Conservation (phyloP, 2,888 invertebrate species). For the Shargacucullia verbasci region DNA sequence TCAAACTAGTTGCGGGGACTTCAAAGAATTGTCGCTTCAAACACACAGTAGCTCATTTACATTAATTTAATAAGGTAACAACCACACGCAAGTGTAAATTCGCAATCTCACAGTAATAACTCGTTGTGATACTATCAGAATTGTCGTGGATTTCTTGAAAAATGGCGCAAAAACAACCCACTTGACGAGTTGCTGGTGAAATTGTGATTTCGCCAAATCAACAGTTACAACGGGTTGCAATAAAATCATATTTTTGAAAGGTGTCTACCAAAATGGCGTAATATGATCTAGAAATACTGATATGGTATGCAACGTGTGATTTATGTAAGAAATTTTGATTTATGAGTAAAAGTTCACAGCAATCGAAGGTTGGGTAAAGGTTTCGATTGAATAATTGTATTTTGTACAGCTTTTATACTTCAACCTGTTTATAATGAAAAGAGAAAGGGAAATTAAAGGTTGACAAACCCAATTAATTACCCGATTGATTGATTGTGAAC, state of each 20-base stretch:
- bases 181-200: conserved; percentile 41
- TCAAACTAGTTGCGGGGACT: conserved; percentile 5
- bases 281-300: conserved; percentile 26
- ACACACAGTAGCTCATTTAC: conserved; percentile 1
- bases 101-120: conserved; percentile 20
- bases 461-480: not conserved
- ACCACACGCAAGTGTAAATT: conserved; percentile 24
- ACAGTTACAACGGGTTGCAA: conserved; percentile 11
- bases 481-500: conserved; percentile 4
- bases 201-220: conserved; percentile 38
- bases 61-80: conserved; percentile 13
- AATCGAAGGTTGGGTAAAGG: conserved; percentile 4
- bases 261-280: conserved; percentile 22
- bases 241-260: conserved; percentile 37
- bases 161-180: conserved; percentile 31
- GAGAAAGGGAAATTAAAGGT: conserved; percentile 23
- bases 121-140: conserved; percentile 32
- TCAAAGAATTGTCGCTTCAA: conserved; percentile 10
- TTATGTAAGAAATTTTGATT: conserved; percentile 24
- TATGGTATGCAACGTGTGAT: conserved; percentile 14
- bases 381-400: conserved; percentile 7
- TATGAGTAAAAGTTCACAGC: conserved; percentile 16
- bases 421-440: not conserved
- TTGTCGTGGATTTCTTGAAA: conserved; percentile 21
- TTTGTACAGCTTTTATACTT: too few species aligned